Evolutionary conservation across 2,888 invertebrate species (phyloP), one percentile per base, ranked within the genome.

Genomic region (Polia nebulosa): DNA sequence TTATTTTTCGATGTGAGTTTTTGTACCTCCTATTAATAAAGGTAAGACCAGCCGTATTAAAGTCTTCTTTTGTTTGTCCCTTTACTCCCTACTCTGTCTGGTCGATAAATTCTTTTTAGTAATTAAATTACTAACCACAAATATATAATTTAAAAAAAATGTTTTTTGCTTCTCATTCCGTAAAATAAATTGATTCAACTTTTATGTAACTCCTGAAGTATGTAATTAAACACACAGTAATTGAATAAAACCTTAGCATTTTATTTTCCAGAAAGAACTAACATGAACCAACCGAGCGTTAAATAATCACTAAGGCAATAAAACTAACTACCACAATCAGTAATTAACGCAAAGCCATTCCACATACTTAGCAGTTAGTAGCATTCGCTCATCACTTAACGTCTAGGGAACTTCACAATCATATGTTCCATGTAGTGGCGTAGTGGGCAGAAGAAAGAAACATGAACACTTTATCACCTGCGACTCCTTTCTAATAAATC

Each of bases 391-490:
- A 82, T 82, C 64, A 70, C 61, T 79, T 82, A 80, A 39, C 32
- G 60, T 59, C 57, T 67, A 20, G 80, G 62, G 62, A 59, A 45
- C 57, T 64, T 34, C 41, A 64, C 61, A 61, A 52, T 67, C 47
- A 47, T 65, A 73, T 32, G 47, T 61, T 78, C 83, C 81, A 81
- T 86, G 85, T 85, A 85, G 87, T 83, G 83, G 86, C 89, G 85
- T 85, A 85, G 87, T 83, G 83, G 85, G 85, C 89, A 88, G 89
- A 88, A 79, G 86, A 87, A 86, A 82, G 76, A 67, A 79, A 84
- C 87, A 76, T 49, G 78, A 70, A 79, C 86, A 89, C 83, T 91
- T 89, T 90, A 91, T 91, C 90, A 90, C 86, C 83, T 84, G 87
- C 73, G 80, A 86, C 66, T 8, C 39, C 45, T 60, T 25, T 47